These are phyloP conservation scores for Andrena haemorrhoa DNA, from an alignment of 2,888 invertebrate species.

Conservation along the genomic window DNA sequence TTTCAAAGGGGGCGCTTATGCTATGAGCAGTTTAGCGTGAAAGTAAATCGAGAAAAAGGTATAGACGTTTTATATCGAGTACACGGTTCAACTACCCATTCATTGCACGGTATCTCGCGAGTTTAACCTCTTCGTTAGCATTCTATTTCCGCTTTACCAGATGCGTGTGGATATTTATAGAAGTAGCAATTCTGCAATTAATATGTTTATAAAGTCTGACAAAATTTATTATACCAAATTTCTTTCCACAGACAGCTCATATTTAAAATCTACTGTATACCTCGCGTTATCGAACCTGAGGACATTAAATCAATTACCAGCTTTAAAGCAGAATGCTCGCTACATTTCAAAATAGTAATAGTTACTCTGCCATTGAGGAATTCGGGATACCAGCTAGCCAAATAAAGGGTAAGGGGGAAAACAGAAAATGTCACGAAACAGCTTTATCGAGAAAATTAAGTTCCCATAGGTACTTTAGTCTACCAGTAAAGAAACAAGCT, in stretches of 20 bases:
- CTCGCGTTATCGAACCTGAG: too few relatives aligned
- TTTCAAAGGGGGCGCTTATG: constrained; percentile 52
- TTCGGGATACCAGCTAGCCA: too few relatives aligned
- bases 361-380: too few relatives aligned
- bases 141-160: constrained; percentile 39
- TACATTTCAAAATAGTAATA: too few relatives aligned
- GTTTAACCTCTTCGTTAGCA: constrained; percentile 34
- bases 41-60: constrained; percentile 35
- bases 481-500: too few relatives aligned
- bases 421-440: too few relatives aligned
- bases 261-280: too few relatives aligned
- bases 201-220: neutral
- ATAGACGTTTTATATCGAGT: constrained; percentile 47
- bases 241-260: neutral
- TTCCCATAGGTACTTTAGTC: too few relatives aligned
- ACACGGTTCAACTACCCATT: constrained; percentile 23
- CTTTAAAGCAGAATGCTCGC: too few relatives aligned
- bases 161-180: constrained; percentile 21
- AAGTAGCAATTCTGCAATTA: constrained; percentile 2
- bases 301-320: too few relatives aligned
- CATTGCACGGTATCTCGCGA: constrained; percentile 20
- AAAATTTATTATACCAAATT: neutral
- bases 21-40: constrained; percentile 30
- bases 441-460: too few relatives aligned
- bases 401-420: too few relatives aligned